Percentiles rank a stretch among this genome's conserved stretches.
Conservation (phyloP, 1,140 invertebrate species). For the Drosophila arizonae region DNA sequence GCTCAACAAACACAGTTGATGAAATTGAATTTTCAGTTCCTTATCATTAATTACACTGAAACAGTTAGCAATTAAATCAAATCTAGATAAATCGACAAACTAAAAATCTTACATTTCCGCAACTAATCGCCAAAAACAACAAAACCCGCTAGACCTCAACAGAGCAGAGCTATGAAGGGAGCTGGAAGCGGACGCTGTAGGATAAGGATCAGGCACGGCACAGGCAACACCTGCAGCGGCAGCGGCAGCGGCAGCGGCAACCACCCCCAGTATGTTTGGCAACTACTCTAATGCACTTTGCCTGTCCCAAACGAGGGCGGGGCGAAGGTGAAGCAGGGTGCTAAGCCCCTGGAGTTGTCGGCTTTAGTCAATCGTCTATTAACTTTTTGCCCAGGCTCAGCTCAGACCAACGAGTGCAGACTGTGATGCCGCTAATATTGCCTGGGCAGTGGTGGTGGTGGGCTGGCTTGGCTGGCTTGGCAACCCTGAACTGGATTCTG, state of each 20-base stretch:
- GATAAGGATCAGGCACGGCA: slow-evolving; percentile 24
- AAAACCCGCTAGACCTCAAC: slow-evolving; percentile 74
- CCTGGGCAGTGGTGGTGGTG: slow-evolving; percentile 8
- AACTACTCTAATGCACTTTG: slow-evolving; percentile 72
- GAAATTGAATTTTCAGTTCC: not conserved
- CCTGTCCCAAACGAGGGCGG: slow-evolving; percentile 44
- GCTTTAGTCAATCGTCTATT: slow-evolving; percentile 80
- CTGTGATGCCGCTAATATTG: slow-evolving; percentile 70
- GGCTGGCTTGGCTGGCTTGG: not conserved
- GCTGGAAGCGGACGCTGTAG: not conserved
- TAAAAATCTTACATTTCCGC: slow-evolving; percentile 17
- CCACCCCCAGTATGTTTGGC: slow-evolving; percentile 2
- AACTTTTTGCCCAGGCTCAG: slow-evolving; percentile 66
- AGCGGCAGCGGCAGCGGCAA: not conserved
- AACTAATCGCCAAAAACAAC: slow-evolving; percentile 78
- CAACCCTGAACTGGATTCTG: not conserved
- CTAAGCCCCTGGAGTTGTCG: slow-evolving; percentile 64
- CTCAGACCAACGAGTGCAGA: slow-evolving; percentile 37
- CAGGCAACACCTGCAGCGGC: slow-evolving; percentile 71
- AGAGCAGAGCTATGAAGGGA: slow-evolving; percentile 48
- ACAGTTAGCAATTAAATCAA: slow-evolving; percentile 43
- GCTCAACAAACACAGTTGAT: not conserved
- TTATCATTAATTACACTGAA: slow-evolving; percentile 1
- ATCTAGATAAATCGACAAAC: slow-evolving; percentile 61
- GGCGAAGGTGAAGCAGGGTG: slow-evolving; percentile 43